These are phyloP conservation scores for Oncorhynchus nerka DNA, from an alignment of 2,113 vertebrate genomes.

Conservation along the genomic window DNA sequence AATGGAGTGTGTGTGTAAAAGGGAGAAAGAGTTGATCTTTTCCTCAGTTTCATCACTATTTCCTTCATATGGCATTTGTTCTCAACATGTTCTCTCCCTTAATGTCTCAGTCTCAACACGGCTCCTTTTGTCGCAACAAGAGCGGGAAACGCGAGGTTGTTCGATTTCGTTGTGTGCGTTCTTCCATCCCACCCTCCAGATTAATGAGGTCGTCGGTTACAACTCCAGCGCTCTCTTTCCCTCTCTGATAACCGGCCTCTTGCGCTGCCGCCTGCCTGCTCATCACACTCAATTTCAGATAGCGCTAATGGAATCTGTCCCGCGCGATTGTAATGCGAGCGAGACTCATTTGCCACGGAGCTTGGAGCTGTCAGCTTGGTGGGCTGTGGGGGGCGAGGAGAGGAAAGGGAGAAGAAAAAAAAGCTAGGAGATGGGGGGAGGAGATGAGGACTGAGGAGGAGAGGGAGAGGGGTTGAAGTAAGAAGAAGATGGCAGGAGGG, in stretches of 20 bases:
- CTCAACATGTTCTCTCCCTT: neutral
- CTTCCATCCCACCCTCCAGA: constrained; percentile 85
- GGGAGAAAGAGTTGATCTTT: neutral
- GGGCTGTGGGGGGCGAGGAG: constrained; percentile 57
- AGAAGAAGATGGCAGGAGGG: too few relatives aligned
- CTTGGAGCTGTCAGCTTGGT: constrained; percentile 96
- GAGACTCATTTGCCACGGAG: constrained; percentile 99
- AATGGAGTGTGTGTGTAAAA: neutral
- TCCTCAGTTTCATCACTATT: neutral
- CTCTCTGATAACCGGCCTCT: constrained; percentile 88
- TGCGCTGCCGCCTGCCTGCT: constrained; percentile 62
- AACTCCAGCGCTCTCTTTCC: constrained; percentile 58
- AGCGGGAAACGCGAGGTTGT: neutral
- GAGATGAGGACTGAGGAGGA: neutral
- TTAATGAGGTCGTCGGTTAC: constrained; percentile 88
- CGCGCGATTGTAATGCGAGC: constrained; percentile 97
- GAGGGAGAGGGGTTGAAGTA: neutral
- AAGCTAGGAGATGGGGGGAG: neutral
- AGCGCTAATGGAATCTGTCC: constrained; percentile 99
- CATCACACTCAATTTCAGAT: constrained; percentile 95
- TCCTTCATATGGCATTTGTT: neutral
- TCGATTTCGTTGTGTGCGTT: neutral
- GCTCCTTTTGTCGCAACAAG: neutral
- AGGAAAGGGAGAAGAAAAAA: neutral
- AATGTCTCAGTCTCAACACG: neutral